These are phyloP conservation scores for Sycophila texana DNA, from an alignment of 2,888 invertebrate genomes.

Conservation along the genomic window DNA sequence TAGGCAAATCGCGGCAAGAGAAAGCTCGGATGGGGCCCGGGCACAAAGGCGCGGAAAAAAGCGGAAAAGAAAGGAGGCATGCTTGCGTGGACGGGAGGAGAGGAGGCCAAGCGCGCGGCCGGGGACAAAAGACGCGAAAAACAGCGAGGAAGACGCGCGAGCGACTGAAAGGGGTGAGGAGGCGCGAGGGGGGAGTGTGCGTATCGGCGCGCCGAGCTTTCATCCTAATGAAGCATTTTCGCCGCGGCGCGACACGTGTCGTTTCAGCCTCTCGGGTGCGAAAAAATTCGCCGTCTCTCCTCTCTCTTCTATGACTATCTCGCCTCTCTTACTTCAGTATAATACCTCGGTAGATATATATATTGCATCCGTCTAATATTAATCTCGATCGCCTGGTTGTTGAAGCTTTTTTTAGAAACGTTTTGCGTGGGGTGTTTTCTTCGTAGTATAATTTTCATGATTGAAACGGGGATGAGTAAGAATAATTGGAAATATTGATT, in stretches of 20 bases:
- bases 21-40: conserved; percentile 52
- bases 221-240: conserved; percentile 74
- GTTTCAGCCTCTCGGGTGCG: conserved; percentile 60
- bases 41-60: conserved; percentile 39
- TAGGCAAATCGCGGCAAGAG: conserved; percentile 52
- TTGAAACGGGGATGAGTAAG: too few species aligned
- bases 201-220: conserved; percentile 69
- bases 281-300: conserved; percentile 57
- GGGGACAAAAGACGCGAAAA: conserved; percentile 8
- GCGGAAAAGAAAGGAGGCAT: conserved; percentile 46
- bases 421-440: too few species aligned
- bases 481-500: too few species aligned
- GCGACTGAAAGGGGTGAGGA: conserved; percentile 62
- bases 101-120: conserved; percentile 10
- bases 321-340: too few species aligned
- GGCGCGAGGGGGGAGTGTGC: too few species aligned
- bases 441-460: too few species aligned
- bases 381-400: too few species aligned
- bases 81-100: conserved; percentile 35
- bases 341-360: too few species aligned
- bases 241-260: conserved; percentile 59
- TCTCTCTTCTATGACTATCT: neutral
- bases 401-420: too few species aligned
- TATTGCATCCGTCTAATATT: too few species aligned
- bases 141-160: conserved; percentile 57